Evolutionary conservation across 2,888 invertebrate genomes (phyloP), one percentile per base, ranked within the genome.

Genomic region (Rotaria macrura): DNA sequence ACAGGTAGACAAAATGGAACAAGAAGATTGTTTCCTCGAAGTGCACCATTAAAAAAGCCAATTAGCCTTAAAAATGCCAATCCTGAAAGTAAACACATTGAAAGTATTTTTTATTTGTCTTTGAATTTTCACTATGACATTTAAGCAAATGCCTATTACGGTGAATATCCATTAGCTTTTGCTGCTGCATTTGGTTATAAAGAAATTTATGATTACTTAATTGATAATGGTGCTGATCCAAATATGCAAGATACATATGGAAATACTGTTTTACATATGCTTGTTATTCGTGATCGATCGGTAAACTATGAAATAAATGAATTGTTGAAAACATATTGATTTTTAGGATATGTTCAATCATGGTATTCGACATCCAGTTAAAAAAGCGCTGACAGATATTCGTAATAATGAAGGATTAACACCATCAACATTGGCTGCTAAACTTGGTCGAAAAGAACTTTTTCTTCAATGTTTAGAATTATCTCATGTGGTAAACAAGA

Each of bases 261-360:
- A 23, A 99, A 99, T 90, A 97, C 96, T 94, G 96, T 97, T 87
- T 92, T 99, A n/a, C 99, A 99, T 90, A 97, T 99, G 96, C 96
- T 98, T 57, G 98, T 99, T 65, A 97, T 99, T 87, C 95, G 96
- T 90, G 96, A 98, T 92, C 97, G 97, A 91, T 92, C 96, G 92
- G 97, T 96, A 91, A 57, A 38, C 25, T 12, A 47, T 85, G 23
- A 23, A 29, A 43, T 49, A 65, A n/a, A n/a, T n/a, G n/a, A n/a
- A n/a, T n/a, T n/a, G n/a, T n/a, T n/a, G 47, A 47, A 47, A 12
- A 47, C 2, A 55, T 14, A 38, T 2, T 40, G 20, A 40, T 23
- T 49, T 85, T 79, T 90, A 96, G 96, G 96, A 96, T 89, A 98
- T 98, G 97, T 98, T 97, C 90, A 96, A 96, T 49, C 98, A 98